Conservation (phyloP, 2,113 vertebrate genomes). For the Psettodes erumei region DNA sequence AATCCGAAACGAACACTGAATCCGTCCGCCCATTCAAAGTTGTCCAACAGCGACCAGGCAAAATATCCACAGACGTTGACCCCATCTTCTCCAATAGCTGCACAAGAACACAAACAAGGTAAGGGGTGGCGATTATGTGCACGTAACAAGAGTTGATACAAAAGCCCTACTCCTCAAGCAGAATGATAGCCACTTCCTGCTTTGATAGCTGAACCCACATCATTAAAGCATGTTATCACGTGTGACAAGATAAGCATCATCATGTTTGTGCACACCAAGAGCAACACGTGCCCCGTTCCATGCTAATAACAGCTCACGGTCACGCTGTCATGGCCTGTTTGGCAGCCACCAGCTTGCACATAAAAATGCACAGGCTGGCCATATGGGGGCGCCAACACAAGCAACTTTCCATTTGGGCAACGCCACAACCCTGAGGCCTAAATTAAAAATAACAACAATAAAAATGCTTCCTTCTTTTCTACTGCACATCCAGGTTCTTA, state of each 20-base stretch:
- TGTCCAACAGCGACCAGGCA: conserved; percentile 85
- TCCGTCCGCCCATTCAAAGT: conserved; percentile 85
- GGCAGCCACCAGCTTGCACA: neutral
- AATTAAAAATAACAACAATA: neutral
- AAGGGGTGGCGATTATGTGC: neutral
- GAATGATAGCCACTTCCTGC: neutral
- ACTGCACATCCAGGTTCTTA: neutral
- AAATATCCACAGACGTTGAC: conserved; percentile 82
- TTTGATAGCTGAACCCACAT: neutral
- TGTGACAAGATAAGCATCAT: conserved; percentile 17
- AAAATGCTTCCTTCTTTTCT: neutral
- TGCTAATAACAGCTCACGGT: too few relatives aligned
- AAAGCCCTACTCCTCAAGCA: too few relatives aligned
- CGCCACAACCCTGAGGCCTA: neutral
- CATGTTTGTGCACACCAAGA: neutral
- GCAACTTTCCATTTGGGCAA: neutral
- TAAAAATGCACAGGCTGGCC: neutral
- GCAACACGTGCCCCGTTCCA: neutral
- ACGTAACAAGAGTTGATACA: neutral
- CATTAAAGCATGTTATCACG: conserved; percentile 25
- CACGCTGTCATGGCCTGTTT: neutral
- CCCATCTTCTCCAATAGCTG: conserved; percentile 78
- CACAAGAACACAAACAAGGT: conserved; percentile 21
- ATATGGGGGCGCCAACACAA: conserved; percentile 31
- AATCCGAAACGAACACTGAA: conserved; percentile 85